Conservation (phyloP, 2,888 invertebrate species). For the Dorcus parallelipipedus region DNA sequence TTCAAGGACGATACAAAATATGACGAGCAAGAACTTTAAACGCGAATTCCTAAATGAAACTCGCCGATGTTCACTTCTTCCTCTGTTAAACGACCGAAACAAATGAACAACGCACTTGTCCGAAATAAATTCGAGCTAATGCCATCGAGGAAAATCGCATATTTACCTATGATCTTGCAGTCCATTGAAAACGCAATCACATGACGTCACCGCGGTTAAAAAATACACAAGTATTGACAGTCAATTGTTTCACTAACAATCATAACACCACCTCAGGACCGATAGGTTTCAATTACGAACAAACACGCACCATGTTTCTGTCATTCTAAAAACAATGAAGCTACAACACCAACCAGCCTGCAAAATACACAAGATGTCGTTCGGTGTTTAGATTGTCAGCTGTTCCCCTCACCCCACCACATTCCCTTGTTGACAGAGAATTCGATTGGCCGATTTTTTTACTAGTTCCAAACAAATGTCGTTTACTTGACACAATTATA, state of each 20-base stretch:
- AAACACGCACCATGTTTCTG: constrained; percentile 41
- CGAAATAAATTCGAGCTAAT: background rate
- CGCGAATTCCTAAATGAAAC: constrained; percentile 29
- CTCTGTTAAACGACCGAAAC: constrained; percentile 28
- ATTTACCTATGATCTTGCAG: constrained; percentile 39
- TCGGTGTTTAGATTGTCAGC: constrained; percentile 46
- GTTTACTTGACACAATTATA: constrained; percentile 12
- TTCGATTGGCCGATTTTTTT: constrained; percentile 34
- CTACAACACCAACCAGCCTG: constrained; percentile 30
- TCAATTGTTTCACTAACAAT: constrained; percentile 29
- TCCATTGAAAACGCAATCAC: constrained; percentile 48
- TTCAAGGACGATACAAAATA: constrained; percentile 14
- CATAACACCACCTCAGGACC: constrained; percentile 31
- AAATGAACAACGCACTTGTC: background rate
- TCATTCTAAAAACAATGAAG: constrained; percentile 39
- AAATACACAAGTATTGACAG: constrained; percentile 37
- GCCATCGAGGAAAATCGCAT: constrained; percentile 29
- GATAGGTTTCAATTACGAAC: constrained; percentile 30
- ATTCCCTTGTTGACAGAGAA: constrained; percentile 27
- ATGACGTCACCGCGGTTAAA: constrained; percentile 47
- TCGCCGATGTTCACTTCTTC: constrained; percentile 20
- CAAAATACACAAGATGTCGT: constrained; percentile 44
- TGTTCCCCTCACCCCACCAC: constrained; percentile 42
- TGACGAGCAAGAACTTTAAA: constrained; percentile 8
- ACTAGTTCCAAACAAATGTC: constrained; percentile 1